A percentile compares a stretch with the other conserved stretches of the same genome.
These are phyloP conservation scores for Varroa destructor DNA, from an alignment of 1,140 invertebrate species.

Conservation along the genomic window DNA sequence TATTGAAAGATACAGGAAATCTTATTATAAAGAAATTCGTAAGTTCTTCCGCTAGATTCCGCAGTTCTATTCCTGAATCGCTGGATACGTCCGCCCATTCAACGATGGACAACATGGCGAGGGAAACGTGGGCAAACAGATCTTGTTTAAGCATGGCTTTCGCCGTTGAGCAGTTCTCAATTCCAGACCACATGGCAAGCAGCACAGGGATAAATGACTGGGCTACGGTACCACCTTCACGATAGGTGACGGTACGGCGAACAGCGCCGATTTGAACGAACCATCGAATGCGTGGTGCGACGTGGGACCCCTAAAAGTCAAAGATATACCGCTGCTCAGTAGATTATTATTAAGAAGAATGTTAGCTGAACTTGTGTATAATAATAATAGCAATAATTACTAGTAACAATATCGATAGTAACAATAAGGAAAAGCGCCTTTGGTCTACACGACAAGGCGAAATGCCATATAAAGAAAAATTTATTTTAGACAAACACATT, in stretches of 20 bases:
- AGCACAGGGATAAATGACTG: neutral
- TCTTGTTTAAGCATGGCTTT: constrained; percentile 1
- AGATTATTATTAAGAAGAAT: too few relatives aligned
- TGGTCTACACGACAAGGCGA: too few relatives aligned
- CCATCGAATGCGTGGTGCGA: constrained; percentile 9
- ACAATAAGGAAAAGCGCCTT: too few relatives aligned
- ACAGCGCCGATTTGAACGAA: neutral
- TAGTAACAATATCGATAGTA: too few relatives aligned
- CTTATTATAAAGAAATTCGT: constrained; percentile 8
- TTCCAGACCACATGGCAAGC: constrained; percentile 14
- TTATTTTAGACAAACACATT: too few relatives aligned
- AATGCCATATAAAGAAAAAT: too few relatives aligned
- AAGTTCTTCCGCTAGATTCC: neutral
- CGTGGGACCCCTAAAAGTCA: too few relatives aligned
- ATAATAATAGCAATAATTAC: too few relatives aligned
- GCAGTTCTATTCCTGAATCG: neutral
- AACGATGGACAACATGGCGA: neutral
- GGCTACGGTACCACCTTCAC: neutral
- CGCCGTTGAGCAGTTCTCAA: constrained; percentile 1
- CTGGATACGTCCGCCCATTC: constrained; percentile 16
- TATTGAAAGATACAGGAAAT: neutral
- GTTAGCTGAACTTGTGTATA: too few relatives aligned
- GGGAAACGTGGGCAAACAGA: neutral
- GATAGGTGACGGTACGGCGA: neutral
- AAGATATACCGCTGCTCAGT: too few relatives aligned